Evolutionary conservation across 2,888 invertebrate genomes (phyloP).

Genomic region (Tuta absoluta): DNA sequence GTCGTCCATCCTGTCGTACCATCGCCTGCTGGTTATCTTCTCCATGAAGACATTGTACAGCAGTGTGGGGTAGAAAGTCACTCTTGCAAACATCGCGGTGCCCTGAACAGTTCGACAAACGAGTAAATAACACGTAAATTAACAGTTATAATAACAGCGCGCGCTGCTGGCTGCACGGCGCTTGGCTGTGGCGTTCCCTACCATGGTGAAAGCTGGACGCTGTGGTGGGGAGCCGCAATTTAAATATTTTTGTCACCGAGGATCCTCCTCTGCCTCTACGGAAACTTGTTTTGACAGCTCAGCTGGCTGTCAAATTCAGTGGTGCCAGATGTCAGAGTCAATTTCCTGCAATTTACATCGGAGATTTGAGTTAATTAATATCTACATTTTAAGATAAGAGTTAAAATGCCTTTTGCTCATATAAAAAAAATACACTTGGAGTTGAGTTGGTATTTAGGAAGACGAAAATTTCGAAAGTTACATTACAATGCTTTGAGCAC

Average conservation of each 20-base stretch:
- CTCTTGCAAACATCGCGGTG: constrained; percentile 90
- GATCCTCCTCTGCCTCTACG: constrained; percentile 33
- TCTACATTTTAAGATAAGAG: no score
- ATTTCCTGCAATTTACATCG: background rate
- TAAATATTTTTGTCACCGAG: constrained; percentile 36
- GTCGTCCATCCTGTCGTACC: constrained; percentile 98
- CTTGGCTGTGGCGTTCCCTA: constrained; percentile 32
- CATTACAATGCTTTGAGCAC: no score
- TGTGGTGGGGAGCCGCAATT: constrained; percentile 70
- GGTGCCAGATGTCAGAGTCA: background rate
- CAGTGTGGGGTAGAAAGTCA: constrained; percentile 96
- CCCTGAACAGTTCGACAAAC: constrained; percentile 49
- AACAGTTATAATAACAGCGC: constrained; percentile 51
- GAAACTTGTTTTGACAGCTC: constrained; percentile 25
- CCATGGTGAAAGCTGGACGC: constrained; percentile 75
- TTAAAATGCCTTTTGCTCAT: no score
- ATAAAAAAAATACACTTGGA: no score
- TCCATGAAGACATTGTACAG: constrained; percentile 98
- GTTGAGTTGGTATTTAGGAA: no score
- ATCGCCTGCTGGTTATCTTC: constrained; percentile 89
- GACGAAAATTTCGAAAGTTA: no score
- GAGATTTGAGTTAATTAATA: no score
- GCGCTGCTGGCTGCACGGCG: constrained; percentile 27
- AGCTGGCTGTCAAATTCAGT: background rate
- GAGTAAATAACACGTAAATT: constrained; percentile 34